These are phyloP conservation scores for Sphenodon punctatus DNA, from an alignment of 2,797 vertebrate genomes.

Conservation along the genomic window DNA sequence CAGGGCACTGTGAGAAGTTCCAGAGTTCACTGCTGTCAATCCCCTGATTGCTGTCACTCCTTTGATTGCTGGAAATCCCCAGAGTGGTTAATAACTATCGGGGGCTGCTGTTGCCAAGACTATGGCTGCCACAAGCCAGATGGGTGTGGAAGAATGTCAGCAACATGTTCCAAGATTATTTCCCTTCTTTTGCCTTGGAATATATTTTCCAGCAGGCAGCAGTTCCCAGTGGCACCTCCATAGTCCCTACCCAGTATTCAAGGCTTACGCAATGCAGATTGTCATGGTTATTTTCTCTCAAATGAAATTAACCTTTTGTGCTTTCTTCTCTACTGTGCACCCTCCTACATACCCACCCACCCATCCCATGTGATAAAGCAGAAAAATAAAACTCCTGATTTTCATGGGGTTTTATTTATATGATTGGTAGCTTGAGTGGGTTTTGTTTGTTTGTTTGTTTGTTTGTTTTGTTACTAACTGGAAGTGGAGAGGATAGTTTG, in stretches of 20 bases:
- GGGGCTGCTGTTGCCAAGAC: too few relatives aligned
- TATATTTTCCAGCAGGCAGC: constrained; percentile 29
- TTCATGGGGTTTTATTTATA: constrained; percentile 6
- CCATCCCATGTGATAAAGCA: constrained; percentile 26
- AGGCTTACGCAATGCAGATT: constrained; percentile 47
- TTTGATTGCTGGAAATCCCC: too few relatives aligned
- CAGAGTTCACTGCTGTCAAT: too few relatives aligned
- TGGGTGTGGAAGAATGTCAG: too few relatives aligned
- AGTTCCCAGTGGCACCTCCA: constrained; percentile 12
- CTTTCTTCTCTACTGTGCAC: constrained; percentile 12
- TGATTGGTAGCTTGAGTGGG: background rate
- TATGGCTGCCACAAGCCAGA: too few relatives aligned
- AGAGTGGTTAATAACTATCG: too few relatives aligned
- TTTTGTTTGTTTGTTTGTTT: constrained; percentile 4
- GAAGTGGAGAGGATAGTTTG: background rate
- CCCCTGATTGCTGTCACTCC: too few relatives aligned
- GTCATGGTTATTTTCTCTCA: constrained; percentile 34
- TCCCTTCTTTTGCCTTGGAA: constrained; percentile 18
- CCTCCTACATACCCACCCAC: background rate
- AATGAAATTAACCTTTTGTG: constrained; percentile 42
- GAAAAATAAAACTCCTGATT: background rate
- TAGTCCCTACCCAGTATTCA: constrained; percentile 33
- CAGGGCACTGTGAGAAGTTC: too few relatives aligned
- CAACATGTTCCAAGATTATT: background rate
- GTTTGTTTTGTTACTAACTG: constrained; percentile 32